Conservation (phyloP, 2,888 invertebrate species). For the Ferdinandea cuprea region DNA sequence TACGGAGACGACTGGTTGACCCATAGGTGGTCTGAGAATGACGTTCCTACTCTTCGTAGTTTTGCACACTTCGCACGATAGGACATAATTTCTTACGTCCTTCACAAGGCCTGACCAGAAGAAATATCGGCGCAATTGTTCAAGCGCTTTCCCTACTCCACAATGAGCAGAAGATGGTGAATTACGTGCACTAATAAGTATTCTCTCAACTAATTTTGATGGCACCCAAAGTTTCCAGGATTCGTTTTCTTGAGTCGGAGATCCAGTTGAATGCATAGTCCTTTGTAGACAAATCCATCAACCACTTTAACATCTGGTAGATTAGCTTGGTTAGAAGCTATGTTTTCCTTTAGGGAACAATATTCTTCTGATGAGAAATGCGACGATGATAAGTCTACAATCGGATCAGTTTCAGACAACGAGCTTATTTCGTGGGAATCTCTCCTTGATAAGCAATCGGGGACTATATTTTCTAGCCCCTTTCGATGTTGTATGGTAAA, state of each 20-base stretch:
- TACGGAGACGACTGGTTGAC: too few relatives aligned
- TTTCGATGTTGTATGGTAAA: too few relatives aligned
- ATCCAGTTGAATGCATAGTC: conserved; percentile 16
- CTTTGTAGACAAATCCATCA: conserved; percentile 49
- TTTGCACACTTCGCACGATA: background rate
- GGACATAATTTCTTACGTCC: background rate
- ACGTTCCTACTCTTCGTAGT: background rate
- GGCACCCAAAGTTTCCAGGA: conserved; percentile 67
- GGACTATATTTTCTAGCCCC: conserved; percentile 73
- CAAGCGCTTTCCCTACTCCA: background rate
- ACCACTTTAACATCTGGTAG: conserved; percentile 40
- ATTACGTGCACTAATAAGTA: background rate
- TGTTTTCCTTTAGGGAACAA: background rate
- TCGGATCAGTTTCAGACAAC: too few relatives aligned
- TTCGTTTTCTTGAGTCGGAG: conserved; percentile 19
- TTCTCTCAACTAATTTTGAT: background rate
- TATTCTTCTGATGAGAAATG: conserved; percentile 11
- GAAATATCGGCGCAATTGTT: background rate
- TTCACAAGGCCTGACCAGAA: background rate
- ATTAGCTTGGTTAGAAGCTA: conserved; percentile 19
- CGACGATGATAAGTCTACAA: background rate
- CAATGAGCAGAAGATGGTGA: background rate
- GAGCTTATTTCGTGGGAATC: too few relatives aligned
- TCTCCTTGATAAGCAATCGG: conserved; percentile 76
- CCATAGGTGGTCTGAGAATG: too few relatives aligned